Percentiles rank a stretch among this genome's conserved stretches.
Evolutionary conservation across 2,113 vertebrate species (phyloP).

Genomic region (Plestiodon gilberti): DNA sequence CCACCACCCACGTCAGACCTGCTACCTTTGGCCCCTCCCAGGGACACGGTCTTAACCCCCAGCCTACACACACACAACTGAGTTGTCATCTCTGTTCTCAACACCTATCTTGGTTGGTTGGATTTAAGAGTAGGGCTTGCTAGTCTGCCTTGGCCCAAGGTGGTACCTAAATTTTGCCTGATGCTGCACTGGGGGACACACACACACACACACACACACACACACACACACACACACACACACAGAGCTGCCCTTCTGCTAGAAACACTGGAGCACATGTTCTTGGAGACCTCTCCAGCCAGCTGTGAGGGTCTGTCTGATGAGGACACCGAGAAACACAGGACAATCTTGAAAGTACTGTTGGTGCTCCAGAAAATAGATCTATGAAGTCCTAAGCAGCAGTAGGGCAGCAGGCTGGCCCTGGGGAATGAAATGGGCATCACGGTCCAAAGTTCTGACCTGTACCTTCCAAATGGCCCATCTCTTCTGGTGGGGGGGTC

Average conservation of each 20-base stretch:
- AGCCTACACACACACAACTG: neutral
- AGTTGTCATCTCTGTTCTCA: conserved; percentile 1
- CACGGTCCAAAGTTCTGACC: neutral
- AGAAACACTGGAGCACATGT: no score
- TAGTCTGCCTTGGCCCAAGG: neutral
- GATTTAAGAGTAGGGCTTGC: neutral
- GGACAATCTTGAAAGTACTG: neutral
- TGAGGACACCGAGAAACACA: neutral
- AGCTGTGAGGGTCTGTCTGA: neutral
- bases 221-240: neutral
- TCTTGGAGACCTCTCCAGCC: no score
- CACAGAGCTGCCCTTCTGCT: neutral
- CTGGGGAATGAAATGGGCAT: neutral
- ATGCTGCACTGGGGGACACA: no score
- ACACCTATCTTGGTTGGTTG: neutral
- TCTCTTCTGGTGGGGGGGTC: neutral
- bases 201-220: neutral
- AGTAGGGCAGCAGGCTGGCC: neutral
- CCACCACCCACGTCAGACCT: conserved; percentile 48
- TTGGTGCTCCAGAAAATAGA: neutral
- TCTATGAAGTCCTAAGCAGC: neutral
- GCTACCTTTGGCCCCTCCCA: neutral
- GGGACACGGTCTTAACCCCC: conserved; percentile 19
- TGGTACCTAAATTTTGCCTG: neutral
- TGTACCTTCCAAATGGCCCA: neutral